phyloP scores from a whole-genome alignment of 2,113 vertebrate genomes.

The Alaudala cheleensis region DNA sequence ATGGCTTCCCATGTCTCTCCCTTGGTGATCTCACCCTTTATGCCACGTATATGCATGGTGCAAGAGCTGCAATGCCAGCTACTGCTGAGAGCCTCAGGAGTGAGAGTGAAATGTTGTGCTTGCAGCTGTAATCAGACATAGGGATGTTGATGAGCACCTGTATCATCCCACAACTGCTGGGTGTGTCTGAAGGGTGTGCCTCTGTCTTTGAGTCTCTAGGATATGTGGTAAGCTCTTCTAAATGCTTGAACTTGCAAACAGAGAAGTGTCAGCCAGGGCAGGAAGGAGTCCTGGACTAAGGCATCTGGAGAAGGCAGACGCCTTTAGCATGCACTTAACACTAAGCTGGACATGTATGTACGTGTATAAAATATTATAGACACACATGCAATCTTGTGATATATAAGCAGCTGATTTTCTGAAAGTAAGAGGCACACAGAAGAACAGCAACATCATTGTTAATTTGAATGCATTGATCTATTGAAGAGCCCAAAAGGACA shows the following conservation, averaged over 20 bases:
- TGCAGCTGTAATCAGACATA: not conserved
- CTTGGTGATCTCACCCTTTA: not conserved
- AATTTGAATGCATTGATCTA: not conserved
- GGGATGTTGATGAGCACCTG: not conserved
- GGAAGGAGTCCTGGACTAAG: not conserved
- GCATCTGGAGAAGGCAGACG: not conserved
- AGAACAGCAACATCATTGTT: not conserved
- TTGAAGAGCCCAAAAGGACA: not conserved
- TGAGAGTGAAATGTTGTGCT: fast-evolving
- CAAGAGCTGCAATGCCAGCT: not conserved
- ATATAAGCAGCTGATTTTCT: not conserved
- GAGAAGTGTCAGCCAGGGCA: not conserved
- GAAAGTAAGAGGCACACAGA: not conserved
- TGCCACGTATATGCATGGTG: fast-evolving
- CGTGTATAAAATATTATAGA: not conserved
- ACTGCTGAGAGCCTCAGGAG: not conserved
- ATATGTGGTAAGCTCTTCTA: not conserved
- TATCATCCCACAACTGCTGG: not conserved
- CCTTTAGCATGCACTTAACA: not conserved
- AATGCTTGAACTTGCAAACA: not conserved
- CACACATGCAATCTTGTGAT: not conserved
- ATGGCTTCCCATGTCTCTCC: not conserved
- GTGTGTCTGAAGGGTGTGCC: not conserved
- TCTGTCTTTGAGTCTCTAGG: not conserved
- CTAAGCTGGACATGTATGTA: not conserved